Conservation (phyloP, 1,140 invertebrate genomes). For the Steinernema khuongi region DNA sequence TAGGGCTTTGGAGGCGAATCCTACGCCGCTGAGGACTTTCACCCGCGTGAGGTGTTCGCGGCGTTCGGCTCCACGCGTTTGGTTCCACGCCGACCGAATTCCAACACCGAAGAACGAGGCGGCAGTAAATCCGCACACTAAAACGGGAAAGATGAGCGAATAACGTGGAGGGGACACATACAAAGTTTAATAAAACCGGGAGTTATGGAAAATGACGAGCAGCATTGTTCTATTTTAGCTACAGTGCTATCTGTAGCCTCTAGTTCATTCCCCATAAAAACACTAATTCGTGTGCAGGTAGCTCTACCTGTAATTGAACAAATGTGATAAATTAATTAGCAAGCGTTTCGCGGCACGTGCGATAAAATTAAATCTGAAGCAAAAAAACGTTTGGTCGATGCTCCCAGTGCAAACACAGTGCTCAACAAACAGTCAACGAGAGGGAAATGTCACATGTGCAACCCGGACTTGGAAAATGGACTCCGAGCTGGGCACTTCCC, state of each 20-base stretch:
- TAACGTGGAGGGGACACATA: neutral
- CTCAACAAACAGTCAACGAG: too few relatives aligned
- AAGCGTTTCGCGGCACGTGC: too few relatives aligned
- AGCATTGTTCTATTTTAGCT: conserved; percentile 6
- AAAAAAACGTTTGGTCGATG: too few relatives aligned
- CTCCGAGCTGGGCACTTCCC: too few relatives aligned
- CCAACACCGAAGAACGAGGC: conserved; percentile 26
- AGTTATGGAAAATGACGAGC: conserved; percentile 2
- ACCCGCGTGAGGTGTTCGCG: conserved; percentile 27
- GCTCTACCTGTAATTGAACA: neutral
- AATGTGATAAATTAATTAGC: too few relatives aligned
- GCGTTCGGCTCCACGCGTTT: conserved; percentile 32
- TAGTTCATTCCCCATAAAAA: neutral
- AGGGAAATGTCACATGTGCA: too few relatives aligned
- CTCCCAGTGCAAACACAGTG: too few relatives aligned
- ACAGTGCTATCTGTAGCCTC: neutral
- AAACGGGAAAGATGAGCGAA: neutral
- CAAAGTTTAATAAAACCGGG: conserved; percentile 11
- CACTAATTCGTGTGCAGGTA: neutral
- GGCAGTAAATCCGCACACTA: conserved; percentile 32
- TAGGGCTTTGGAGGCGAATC: conserved; percentile 35
- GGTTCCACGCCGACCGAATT: conserved; percentile 33
- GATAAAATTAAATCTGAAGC: too few relatives aligned
- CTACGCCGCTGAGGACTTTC: conserved; percentile 33
- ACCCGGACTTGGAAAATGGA: too few relatives aligned